These are phyloP conservation scores for Prionailurus bengalensis DNA, from an alignment of 2,113 vertebrate genomes.

Conservation along the genomic window DNA sequence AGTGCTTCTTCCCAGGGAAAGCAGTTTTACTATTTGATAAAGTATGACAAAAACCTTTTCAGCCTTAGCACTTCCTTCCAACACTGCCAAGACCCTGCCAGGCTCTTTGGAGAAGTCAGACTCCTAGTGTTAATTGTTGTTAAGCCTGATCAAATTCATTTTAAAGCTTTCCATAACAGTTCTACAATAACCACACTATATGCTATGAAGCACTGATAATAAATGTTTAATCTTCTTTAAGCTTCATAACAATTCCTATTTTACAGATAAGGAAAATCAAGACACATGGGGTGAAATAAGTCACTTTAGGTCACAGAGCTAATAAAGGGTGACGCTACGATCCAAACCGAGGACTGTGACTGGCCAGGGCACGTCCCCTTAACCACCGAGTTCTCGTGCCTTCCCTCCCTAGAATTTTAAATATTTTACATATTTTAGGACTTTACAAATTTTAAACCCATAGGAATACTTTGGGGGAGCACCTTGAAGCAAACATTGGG, in stretches of 20 bases:
- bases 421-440: not conserved
- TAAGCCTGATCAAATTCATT: not conserved
- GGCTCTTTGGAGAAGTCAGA: not conserved
- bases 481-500: not conserved
- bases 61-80: not conserved
- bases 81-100: not conserved
- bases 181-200: not conserved
- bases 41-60: not conserved
- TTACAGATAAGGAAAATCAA: not conserved
- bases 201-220: too few relatives aligned
- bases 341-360: not conserved
- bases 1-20: not conserved
- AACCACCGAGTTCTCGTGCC: not conserved
- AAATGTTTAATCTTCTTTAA: not conserved
- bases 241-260: not conserved
- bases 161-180: not conserved
- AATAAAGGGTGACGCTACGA: not conserved
- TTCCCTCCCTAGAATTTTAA: not conserved
- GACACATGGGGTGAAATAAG: not conserved
- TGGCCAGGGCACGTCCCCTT: rapidly evolving
- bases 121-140: not conserved
- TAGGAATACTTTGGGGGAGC: not conserved
- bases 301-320: not conserved
- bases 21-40: not conserved
- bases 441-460: not conserved